Conservation (phyloP, 2,113 vertebrate species). For the Microtus oregoni region DNA sequence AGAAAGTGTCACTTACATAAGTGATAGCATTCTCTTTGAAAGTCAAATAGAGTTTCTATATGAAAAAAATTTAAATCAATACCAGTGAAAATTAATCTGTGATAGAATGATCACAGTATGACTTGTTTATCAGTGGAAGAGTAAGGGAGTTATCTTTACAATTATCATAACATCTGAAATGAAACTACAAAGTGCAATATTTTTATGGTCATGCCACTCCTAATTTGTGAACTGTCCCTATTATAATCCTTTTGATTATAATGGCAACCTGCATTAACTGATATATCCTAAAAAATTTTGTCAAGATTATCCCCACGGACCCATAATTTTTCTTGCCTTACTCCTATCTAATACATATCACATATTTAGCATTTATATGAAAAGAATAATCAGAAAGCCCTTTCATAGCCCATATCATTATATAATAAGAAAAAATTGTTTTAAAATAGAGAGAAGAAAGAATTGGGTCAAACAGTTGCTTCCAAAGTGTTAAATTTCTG, state of each 20-base stretch:
- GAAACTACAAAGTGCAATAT: slow-evolving; percentile 37
- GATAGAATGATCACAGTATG: slow-evolving; percentile 51
- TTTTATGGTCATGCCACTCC: background rate
- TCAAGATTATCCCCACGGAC: background rate
- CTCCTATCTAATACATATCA: slow-evolving; percentile 31
- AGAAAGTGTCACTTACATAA: slow-evolving; percentile 46
- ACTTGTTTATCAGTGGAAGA: slow-evolving; percentile 60
- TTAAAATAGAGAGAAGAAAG: slow-evolving; percentile 55
- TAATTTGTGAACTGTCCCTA: slow-evolving; percentile 45
- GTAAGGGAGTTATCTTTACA: slow-evolving; percentile 42
- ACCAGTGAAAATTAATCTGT: slow-evolving; percentile 58
- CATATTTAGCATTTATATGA: slow-evolving; percentile 44
- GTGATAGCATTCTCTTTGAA: slow-evolving; percentile 54
- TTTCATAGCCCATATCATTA: slow-evolving; percentile 35
- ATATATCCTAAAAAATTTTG: slow-evolving; percentile 34
- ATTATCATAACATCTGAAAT: slow-evolving; percentile 47
- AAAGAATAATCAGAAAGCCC: slow-evolving; percentile 33
- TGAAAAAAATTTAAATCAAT: slow-evolving; percentile 69
- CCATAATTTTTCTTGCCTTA: slow-evolving; percentile 1
- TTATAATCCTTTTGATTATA: slow-evolving; percentile 4
- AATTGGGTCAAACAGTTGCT: slow-evolving; percentile 58
- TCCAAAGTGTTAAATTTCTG: slow-evolving; percentile 39
- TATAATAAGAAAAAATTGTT: slow-evolving; percentile 60
- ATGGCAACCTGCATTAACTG: background rate
- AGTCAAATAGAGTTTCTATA: slow-evolving; percentile 61